Percentiles rank a stretch among this genome's conserved stretches.
Evolutionary conservation across 2,888 invertebrate genomes (phyloP).

Genomic region (Drosophila histrio): DNA sequence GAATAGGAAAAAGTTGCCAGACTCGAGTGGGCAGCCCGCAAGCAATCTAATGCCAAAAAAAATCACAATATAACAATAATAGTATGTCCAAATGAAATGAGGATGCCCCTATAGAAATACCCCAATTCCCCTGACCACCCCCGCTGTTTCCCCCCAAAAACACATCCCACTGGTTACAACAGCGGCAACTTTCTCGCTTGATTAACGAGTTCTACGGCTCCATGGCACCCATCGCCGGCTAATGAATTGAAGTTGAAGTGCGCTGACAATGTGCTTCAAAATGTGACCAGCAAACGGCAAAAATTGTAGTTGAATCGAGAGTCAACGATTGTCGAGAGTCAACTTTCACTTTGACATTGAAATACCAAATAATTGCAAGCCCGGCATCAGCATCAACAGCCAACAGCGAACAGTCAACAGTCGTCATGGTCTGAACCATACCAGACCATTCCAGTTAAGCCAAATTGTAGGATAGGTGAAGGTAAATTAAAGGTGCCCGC

Average conservation of each 20-base stretch:
- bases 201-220: slow-evolving; percentile 79
- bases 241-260: slow-evolving; percentile 61
- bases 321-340: slow-evolving; percentile 55
- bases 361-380: slow-evolving; percentile 71
- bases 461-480: slow-evolving; percentile 50
- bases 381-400: slow-evolving; percentile 13
- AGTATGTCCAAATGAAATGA: slow-evolving; percentile 28
- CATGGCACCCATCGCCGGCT: slow-evolving; percentile 59
- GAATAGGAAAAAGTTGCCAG: slow-evolving; percentile 13
- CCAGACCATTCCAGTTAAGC: slow-evolving; percentile 30
- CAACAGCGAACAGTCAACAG: no score
- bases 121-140: background rate
- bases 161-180: slow-evolving; percentile 8
- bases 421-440: slow-evolving; percentile 28
- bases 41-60: slow-evolving; percentile 46
- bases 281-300: slow-evolving; percentile 16
- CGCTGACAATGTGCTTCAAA: slow-evolving; percentile 50
- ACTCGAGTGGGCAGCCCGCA: slow-evolving; percentile 20
- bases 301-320: slow-evolving; percentile 46
- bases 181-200: slow-evolving; percentile 80
- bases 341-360: slow-evolving; percentile 85
- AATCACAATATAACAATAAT: slow-evolving; percentile 28
- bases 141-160: background rate
- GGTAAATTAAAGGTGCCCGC: slow-evolving; percentile 54
- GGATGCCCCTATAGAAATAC: background rate